phyloP scores from a whole-genome alignment of 2,888 invertebrate species.

The Imbricaverruca yamaguchii region DNA sequence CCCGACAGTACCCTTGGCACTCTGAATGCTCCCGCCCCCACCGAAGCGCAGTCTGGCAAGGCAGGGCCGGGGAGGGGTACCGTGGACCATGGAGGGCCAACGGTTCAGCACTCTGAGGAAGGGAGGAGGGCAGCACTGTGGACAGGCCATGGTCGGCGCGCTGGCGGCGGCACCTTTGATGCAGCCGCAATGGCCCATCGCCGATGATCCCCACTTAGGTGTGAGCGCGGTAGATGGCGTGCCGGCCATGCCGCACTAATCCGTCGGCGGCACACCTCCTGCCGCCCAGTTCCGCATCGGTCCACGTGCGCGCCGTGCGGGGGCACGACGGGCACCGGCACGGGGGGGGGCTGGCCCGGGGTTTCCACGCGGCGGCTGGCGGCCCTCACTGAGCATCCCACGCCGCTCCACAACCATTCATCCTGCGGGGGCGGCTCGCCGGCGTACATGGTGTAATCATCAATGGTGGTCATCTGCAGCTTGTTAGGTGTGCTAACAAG shows the following conservation, averaged over 20 bases:
- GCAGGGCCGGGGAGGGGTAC: no score
- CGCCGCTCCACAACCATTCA: not conserved
- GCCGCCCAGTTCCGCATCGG: not conserved
- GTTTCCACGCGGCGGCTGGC: not conserved
- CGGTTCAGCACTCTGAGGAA: no score
- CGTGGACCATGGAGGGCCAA: no score
- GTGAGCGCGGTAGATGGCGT: not conserved
- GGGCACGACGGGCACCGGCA: no score
- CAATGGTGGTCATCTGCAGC: not conserved
- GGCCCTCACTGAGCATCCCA: not conserved
- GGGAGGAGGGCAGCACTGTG: no score
- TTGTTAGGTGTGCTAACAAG: not conserved
- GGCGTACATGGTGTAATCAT: not conserved
- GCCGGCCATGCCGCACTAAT: not conserved
- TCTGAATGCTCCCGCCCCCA: no score
- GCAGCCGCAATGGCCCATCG: not conserved
- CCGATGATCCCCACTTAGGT: slow-evolving; percentile 15
- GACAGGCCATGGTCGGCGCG: no score
- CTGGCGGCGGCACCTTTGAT: not conserved
- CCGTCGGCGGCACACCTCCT: not conserved
- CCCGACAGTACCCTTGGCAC: no score
- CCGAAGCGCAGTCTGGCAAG: no score
- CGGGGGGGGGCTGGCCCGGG: no score
- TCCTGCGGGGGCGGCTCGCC: not conserved
- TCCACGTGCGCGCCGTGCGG: not conserved